These are phyloP conservation scores for Amiota minor DNA, from an alignment of 2,888 invertebrate genomes.

Conservation along the genomic window DNA sequence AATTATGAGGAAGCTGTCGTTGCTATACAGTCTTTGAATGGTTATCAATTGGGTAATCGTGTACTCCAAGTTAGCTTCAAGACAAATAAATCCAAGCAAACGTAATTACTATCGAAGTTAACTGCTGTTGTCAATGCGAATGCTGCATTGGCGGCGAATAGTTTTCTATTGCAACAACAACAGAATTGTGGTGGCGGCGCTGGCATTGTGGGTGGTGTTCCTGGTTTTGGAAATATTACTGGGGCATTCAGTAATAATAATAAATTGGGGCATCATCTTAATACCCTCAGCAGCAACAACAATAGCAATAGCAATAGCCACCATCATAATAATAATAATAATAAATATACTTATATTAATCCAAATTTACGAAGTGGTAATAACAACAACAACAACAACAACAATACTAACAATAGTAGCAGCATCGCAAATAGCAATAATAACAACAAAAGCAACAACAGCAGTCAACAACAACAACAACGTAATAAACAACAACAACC, in stretches of 20 bases:
- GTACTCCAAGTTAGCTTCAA: constrained; percentile 98
- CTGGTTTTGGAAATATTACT: background rate
- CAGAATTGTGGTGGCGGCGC: constrained; percentile 36
- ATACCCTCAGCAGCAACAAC: background rate
- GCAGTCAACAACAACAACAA: constrained; percentile 44
- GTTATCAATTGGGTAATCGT: constrained; percentile 94
- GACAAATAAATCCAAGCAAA: constrained; percentile 87
- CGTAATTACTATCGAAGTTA: constrained; percentile 73
- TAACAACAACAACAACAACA: constrained; percentile 43
- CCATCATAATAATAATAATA: constrained; percentile 31
- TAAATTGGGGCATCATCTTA: background rate
- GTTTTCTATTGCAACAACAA: constrained; percentile 49
- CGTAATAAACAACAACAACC: constrained; percentile 38
- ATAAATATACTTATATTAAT: constrained; percentile 33
- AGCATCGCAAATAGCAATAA: constrained; percentile 40
- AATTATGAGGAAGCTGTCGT: constrained; percentile 97
- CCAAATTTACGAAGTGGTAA: constrained; percentile 33
- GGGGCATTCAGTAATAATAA: background rate
- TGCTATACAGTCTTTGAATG: constrained; percentile 96
- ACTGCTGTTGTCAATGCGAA: constrained; percentile 70
- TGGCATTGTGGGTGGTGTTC: constrained; percentile 4
- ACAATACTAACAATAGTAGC: constrained; percentile 38
- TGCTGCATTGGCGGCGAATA: constrained; percentile 62
- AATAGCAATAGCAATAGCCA: constrained; percentile 41
- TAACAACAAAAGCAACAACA: constrained; percentile 39